These are phyloP conservation scores for Distichodus sexfasciatus DNA, from an alignment of 2,797 vertebrate genomes.

Conservation along the genomic window DNA sequence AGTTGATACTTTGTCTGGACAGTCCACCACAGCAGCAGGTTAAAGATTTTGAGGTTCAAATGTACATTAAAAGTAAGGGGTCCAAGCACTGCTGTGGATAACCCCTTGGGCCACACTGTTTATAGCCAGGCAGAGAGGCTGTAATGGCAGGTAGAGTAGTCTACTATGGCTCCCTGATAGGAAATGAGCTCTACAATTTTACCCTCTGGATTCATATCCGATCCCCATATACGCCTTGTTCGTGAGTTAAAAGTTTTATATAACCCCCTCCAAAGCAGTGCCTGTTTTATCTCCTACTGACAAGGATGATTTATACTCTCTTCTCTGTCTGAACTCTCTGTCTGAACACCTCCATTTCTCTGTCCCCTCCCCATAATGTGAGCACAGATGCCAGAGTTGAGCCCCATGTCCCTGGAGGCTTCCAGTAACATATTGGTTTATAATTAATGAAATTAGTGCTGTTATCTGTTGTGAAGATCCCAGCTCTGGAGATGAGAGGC, in stretches of 20 bases:
- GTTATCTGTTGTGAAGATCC: constrained; percentile 93
- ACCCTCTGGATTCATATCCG: too few species aligned
- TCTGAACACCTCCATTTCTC: constrained; percentile 32
- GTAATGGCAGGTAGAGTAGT: too few species aligned
- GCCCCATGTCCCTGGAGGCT: constrained; percentile 83
- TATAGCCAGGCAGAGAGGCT: too few species aligned
- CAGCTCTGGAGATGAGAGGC: constrained; percentile 72
- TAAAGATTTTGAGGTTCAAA: too few species aligned
- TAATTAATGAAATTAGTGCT: constrained; percentile 99
- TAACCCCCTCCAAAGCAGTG: background rate
- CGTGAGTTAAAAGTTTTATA: constrained; percentile 4
- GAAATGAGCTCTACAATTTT: too few species aligned
- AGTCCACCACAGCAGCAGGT: too few species aligned
- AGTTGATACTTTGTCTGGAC: too few species aligned
- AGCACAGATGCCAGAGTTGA: constrained; percentile 92
- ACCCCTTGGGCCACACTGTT: too few species aligned
- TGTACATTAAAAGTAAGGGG: too few species aligned
- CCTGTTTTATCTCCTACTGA: constrained; percentile 38
- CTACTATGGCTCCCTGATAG: too few species aligned
- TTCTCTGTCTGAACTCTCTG: constrained; percentile 27
- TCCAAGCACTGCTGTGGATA: too few species aligned
- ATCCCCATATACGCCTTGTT: background rate
- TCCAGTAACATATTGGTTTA: constrained; percentile 94
- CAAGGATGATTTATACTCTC: constrained; percentile 37
- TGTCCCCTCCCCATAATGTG: constrained; percentile 40